Conservation (phyloP, 2,888 invertebrate species). For the Melinaea marsaeus region DNA sequence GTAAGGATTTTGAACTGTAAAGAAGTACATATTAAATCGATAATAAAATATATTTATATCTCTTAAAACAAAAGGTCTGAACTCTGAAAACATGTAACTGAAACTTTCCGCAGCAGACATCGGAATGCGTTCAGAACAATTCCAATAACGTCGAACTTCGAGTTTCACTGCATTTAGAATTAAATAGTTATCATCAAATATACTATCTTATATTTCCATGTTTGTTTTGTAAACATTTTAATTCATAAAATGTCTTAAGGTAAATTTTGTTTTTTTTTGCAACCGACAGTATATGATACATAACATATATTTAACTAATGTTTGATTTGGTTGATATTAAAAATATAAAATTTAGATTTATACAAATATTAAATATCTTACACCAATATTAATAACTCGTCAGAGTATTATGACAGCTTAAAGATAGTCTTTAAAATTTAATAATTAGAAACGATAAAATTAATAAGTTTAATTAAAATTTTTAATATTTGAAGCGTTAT, state of each 20-base stretch:
- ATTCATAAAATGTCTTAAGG: conserved; percentile 6
- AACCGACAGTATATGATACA: no score
- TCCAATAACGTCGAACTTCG: conserved; percentile 34
- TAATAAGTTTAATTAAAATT: no score
- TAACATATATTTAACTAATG: no score
- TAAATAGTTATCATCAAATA: conserved; percentile 14
- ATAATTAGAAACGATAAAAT: no score
- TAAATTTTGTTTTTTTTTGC: neutral
- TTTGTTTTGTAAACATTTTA: conserved; percentile 6
- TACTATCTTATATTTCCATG: neutral
- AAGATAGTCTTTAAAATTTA: no score
- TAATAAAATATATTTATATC: no score
- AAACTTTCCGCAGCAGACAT: conserved; percentile 15
- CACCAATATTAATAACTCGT: no score
- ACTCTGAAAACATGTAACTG: neutral
- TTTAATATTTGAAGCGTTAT: no score
- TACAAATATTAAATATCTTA: no score
- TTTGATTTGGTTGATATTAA: no score
- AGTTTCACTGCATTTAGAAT: conserved; percentile 22
- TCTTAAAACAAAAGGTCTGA: neutral
- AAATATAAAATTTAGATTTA: no score
- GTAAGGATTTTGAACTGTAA: conserved; percentile 81
- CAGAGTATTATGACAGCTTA: no score
- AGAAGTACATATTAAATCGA: neutral
- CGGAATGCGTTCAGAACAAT: conserved; percentile 27